Evolutionary conservation across 2,888 invertebrate species (phyloP).

Genomic region (Pegoplata infirma): DNA sequence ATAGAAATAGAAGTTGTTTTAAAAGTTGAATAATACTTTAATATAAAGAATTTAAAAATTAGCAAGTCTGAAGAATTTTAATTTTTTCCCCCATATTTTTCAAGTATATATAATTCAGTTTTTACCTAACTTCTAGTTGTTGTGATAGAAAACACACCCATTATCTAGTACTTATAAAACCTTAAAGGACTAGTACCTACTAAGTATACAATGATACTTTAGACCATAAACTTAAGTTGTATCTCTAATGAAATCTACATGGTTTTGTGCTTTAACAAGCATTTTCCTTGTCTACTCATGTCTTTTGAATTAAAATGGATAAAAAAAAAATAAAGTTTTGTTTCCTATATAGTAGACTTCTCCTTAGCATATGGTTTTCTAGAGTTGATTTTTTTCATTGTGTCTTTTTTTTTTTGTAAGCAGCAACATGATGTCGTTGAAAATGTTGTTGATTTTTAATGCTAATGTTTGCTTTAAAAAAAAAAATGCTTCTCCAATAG

Average conservation of each 20-base stretch:
- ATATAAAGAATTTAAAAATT: too few species aligned
- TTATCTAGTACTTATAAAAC: slow-evolving; percentile 6
- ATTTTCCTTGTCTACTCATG: slow-evolving; percentile 75
- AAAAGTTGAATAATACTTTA: too few species aligned
- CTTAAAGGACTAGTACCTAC: slow-evolving; percentile 34
- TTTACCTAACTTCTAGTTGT: too few species aligned
- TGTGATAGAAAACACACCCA: too few species aligned
- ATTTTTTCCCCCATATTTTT: too few species aligned
- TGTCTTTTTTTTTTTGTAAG: slow-evolving; percentile 12
- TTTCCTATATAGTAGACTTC: slow-evolving; percentile 14
- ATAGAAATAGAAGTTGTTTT: too few species aligned
- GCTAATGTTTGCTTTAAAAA: slow-evolving; percentile 60
- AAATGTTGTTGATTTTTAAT: slow-evolving; percentile 60
- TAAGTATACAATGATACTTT: slow-evolving; percentile 54
- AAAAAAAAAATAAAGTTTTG: slow-evolving; percentile 22
- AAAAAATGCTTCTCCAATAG: slow-evolving; percentile 25
- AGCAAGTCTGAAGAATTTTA: too few species aligned
- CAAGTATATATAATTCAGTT: too few species aligned
- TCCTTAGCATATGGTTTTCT: slow-evolving; percentile 32
- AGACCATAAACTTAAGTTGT: slow-evolving; percentile 64
- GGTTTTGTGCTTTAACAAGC: slow-evolving; percentile 75
- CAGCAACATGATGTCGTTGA: slow-evolving; percentile 45
- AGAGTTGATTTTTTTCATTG: slow-evolving; percentile 14
- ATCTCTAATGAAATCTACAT: slow-evolving; percentile 76
- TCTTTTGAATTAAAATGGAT: slow-evolving; percentile 64